Evolutionary conservation across 1,140 invertebrate species (phyloP), one percentile per base, ranked within the genome.

Genomic region (Sogatella furcifera): DNA sequence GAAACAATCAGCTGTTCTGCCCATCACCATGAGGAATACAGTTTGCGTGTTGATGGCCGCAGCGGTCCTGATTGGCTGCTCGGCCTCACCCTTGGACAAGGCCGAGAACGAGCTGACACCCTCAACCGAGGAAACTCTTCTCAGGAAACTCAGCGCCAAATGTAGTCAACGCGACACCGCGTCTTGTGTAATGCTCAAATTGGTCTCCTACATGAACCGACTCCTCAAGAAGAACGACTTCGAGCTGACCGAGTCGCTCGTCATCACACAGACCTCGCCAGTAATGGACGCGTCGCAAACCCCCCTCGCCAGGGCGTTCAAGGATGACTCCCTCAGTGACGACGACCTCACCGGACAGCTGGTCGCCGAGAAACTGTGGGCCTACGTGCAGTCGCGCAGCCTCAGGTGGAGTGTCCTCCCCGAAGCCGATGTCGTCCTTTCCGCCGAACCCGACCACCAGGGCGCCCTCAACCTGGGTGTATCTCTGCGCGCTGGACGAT

Each of bases 201-300:
- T 89, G 60, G 83, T 89, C 4, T 84, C 84, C 1, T 89, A 90
- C 67, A 87, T 89, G 75, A 89, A 91, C 72, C 78, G 83, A 54
- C 78, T 90, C 66, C 73, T 90, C 69, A 86, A 89, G 70, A 91
- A 89, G 60, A 83, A 85, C 0, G 81, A 83, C 52, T 79, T 90
- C 64, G 84, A 88, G 67, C 69, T 88, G 5, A 81, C 82, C 22
- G 86, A 89, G 24, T 85, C 86, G 63, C 75, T 90, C 46, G 84
- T 88, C 70, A 85, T 91, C 52, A 82, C 84, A 8, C 84, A 89
- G 70, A 86, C 84, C n/a, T 60, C 64, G 11, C 10, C 53, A 1
- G 63, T 59, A 14, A 43, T 59, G 9, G 54, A 61, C 38, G 59
- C 53, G 21, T 9, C 15, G 8, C 65, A 66, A 14, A 31, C 34